Evolutionary conservation across 2,113 vertebrate genomes (phyloP).

Genomic region (Alces alces): DNA sequence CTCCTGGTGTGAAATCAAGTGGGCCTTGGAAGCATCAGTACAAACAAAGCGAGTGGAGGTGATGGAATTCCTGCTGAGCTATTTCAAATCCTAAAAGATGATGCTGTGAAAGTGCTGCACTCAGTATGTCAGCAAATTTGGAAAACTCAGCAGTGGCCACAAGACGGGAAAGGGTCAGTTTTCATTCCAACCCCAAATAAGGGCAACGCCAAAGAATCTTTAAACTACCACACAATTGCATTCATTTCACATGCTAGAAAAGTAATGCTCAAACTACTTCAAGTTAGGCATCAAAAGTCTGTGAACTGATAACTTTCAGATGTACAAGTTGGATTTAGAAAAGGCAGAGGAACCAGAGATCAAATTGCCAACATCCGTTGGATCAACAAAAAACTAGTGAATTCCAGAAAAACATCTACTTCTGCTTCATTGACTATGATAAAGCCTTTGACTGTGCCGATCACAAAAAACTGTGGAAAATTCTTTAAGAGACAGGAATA

Average conservation of each 20-base stretch:
- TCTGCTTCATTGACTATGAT: background rate
- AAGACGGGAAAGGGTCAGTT: background rate
- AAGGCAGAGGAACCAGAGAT: background rate
- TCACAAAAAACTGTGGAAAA: background rate
- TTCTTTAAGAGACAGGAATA: background rate
- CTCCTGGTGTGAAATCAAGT: background rate
- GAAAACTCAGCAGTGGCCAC: background rate
- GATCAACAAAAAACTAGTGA: background rate
- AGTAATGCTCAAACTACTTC: background rate
- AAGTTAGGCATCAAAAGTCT: background rate
- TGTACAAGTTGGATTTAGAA: background rate
- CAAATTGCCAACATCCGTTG: background rate
- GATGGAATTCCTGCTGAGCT: background rate
- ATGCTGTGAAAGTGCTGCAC: background rate
- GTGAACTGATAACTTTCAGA: background rate
- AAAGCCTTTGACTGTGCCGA: background rate
- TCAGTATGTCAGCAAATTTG: background rate
- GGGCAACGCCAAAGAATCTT: background rate
- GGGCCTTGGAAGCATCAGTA: background rate
- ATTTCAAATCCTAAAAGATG: background rate
- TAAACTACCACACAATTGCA: background rate
- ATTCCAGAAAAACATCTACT: background rate
- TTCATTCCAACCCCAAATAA: background rate
- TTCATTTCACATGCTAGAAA: background rate
- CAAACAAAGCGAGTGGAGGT: background rate